Conservation (phyloP, 2,888 invertebrate genomes). For the Chaitophorus viminalis region DNA sequence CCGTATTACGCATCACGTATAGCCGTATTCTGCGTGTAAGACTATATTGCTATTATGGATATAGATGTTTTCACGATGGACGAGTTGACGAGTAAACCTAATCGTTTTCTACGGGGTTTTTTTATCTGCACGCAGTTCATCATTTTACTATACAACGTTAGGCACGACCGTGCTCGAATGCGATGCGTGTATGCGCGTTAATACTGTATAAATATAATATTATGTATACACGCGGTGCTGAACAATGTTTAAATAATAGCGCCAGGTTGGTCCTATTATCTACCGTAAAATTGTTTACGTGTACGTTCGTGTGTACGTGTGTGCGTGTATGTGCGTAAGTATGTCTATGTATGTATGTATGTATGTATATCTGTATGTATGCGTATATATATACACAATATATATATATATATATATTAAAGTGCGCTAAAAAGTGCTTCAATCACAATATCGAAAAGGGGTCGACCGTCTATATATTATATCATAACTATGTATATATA, state of each 20-base stretch:
- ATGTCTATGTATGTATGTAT: too few relatives aligned
- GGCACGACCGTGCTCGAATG: background rate
- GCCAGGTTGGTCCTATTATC: background rate
- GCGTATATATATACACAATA: too few relatives aligned
- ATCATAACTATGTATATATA: background rate
- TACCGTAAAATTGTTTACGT: background rate
- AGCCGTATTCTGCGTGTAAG: too few relatives aligned
- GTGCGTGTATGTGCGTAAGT: too few relatives aligned
- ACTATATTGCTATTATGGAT: background rate
- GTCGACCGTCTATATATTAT: background rate
- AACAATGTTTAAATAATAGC: background rate
- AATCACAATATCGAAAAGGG: background rate
- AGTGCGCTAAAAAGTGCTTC: constrained; percentile 8
- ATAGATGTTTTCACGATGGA: background rate
- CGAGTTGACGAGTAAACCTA: too few relatives aligned
- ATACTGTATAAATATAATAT: background rate
- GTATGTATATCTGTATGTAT: too few relatives aligned
- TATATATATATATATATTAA: background rate
- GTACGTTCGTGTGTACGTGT: background rate
- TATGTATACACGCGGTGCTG: background rate
- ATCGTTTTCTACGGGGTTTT: background rate
- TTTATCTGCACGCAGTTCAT: background rate
- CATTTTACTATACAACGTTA: background rate
- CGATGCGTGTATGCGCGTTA: background rate
- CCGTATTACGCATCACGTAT: too few relatives aligned